These are phyloP conservation scores for Amiota mariae DNA, from an alignment of 2,888 invertebrate genomes.

Conservation along the genomic window DNA sequence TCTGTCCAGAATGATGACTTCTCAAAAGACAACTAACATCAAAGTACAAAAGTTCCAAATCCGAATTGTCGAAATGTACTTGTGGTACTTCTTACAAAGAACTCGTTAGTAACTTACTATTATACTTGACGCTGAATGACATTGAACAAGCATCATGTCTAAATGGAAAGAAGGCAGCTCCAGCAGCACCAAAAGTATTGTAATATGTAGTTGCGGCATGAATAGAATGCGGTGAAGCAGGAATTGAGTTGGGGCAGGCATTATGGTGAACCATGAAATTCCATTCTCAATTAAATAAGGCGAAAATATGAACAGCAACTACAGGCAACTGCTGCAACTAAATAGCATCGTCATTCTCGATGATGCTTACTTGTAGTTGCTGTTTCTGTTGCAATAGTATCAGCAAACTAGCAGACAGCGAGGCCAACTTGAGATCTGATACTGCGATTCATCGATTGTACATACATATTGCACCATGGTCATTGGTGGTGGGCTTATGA, in stretches of 20 bases:
- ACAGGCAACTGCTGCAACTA: conserved; percentile 22
- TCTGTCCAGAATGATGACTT: conserved; percentile 3
- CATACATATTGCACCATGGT: conserved; percentile 11
- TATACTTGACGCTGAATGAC: conserved; percentile 21
- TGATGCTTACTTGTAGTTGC: conserved; percentile 6
- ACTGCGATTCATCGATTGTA: background rate
- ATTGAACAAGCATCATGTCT: conserved; percentile 1
- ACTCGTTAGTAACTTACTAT: background rate
- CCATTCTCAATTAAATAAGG: conserved; percentile 37
- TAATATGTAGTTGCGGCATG: background rate
- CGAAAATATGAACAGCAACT: conserved; percentile 33
- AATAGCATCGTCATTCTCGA: conserved; percentile 22
- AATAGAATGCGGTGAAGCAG: background rate
- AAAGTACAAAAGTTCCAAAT: background rate
- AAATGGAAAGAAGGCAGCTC: background rate
- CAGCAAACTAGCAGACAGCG: background rate
- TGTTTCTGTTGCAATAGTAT: conserved; percentile 10
- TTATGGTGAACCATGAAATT: conserved; percentile 42
- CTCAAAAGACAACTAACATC: background rate
- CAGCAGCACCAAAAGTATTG: background rate
- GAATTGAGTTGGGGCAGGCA: background rate
- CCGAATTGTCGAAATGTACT: background rate
- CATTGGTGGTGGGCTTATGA: conserved; percentile 7
- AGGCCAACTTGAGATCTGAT: conserved; percentile 22
- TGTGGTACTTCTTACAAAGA: background rate